Percentiles rank a stretch among this genome's conserved stretches.
Evolutionary conservation across 2,888 invertebrate species (phyloP).

Genomic region (Keiferia lycopersicella): DNA sequence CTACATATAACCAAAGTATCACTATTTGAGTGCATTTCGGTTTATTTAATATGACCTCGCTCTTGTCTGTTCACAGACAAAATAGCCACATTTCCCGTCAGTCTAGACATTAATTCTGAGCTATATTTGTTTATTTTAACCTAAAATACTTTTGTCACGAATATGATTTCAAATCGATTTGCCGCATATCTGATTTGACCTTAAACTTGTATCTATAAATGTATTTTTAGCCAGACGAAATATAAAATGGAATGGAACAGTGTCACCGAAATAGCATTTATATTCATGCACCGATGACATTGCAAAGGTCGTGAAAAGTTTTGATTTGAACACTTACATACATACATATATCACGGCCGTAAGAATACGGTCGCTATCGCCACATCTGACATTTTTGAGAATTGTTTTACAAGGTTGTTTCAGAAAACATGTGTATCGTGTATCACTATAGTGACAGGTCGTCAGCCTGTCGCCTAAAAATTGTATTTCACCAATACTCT

Average conservation of each 20-base stretch:
- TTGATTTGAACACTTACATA: too few species aligned
- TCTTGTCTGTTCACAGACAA: not conserved
- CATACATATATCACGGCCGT: too few species aligned
- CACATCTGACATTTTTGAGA: too few species aligned
- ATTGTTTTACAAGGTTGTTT: too few species aligned
- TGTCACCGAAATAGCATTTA: not conserved
- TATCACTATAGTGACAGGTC: too few species aligned
- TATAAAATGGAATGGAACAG: not conserved
- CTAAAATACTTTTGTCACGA: slow-evolving; percentile 7
- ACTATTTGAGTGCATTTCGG: not conserved
- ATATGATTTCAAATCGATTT: slow-evolving; percentile 7
- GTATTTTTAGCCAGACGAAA: not conserved
- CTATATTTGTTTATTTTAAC: not conserved
- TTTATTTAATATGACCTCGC: not conserved
- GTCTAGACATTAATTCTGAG: not conserved
- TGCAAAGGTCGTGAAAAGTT: not conserved
- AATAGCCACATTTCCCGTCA: not conserved
- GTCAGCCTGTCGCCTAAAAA: too few species aligned
- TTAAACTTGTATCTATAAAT: not conserved
- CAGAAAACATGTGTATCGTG: too few species aligned
- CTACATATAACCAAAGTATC: too few species aligned
- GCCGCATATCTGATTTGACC: not conserved
- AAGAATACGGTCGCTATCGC: too few species aligned
- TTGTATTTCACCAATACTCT: too few species aligned
- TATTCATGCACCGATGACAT: not conserved